Percentiles rank a stretch among this genome's conserved stretches.
phyloP scores from a whole-genome alignment of 2,888 invertebrate genomes.

The Dendrolimus pini region DNA sequence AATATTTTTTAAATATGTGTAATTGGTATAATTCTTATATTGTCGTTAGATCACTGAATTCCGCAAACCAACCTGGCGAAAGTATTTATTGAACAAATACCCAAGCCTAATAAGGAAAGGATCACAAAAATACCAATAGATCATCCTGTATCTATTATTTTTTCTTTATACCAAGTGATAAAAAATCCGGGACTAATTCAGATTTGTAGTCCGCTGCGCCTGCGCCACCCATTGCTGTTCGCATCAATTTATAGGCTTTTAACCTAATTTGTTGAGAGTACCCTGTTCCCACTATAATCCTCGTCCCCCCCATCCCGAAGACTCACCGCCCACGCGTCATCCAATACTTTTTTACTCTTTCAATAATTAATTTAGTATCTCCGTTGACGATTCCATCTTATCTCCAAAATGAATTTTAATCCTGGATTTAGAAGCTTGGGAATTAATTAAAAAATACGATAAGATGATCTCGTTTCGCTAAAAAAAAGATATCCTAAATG shows the following conservation, averaged over 20 bases:
- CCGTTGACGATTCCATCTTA: constrained; percentile 19
- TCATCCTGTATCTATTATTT: constrained; percentile 50
- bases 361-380: constrained; percentile 47
- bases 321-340: constrained; percentile 41
- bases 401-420: constrained; percentile 40
- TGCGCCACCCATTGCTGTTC: constrained; percentile 67
- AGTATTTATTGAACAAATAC: too few species aligned
- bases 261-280: constrained; percentile 69
- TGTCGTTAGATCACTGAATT: too few species aligned
- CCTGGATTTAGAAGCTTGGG: constrained; percentile 41
- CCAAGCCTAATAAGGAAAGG: neutral
- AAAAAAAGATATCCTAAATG: constrained; percentile 25
- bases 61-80: too few species aligned
- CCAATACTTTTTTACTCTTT: constrained; percentile 34
- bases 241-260: constrained; percentile 74
- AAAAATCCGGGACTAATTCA: constrained; percentile 70
- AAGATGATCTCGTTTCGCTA: constrained; percentile 35
- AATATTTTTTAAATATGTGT: too few species aligned
- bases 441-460: constrained; percentile 35
- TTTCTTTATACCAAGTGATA: constrained; percentile 68
- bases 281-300: constrained; percentile 16
- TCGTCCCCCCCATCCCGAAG: constrained; percentile 14
- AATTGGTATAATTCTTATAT: too few species aligned
- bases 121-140: constrained; percentile 7
- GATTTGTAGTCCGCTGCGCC: constrained; percentile 49